These are phyloP conservation scores for Crenuchus spilurus DNA, from an alignment of 2,797 vertebrate species.

Conservation along the genomic window DNA sequence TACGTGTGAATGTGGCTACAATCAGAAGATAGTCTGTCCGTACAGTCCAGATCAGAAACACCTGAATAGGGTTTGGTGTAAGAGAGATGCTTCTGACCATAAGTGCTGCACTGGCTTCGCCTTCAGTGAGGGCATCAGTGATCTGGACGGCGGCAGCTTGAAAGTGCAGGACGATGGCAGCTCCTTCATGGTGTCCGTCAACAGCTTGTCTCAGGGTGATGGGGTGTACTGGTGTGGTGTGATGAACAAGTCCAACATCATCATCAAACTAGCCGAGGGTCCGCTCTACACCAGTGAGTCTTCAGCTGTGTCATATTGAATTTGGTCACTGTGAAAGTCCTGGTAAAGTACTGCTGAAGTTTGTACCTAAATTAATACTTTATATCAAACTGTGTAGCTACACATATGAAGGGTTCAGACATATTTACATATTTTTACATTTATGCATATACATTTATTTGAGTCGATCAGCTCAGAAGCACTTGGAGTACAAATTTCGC, in stretches of 20 bases:
- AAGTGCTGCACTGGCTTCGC: slow-evolving; percentile 63
- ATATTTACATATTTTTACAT: no score
- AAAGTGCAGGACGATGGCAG: slow-evolving; percentile 43
- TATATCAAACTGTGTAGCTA: no score
- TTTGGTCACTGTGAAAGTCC: no score
- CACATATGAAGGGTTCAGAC: no score
- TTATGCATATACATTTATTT: no score
- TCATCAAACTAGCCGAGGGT: slow-evolving; percentile 67
- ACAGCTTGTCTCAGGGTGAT: slow-evolving; percentile 29
- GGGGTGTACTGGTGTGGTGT: slow-evolving; percentile 71
- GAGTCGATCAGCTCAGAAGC: no score
- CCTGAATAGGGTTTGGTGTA: slow-evolving; percentile 64
- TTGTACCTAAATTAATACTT: no score
- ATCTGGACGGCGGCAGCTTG: slow-evolving; percentile 38
- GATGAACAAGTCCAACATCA: slow-evolving; percentile 26
- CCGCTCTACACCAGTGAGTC: slow-evolving; percentile 57
- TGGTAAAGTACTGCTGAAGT: no score
- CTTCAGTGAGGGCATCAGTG: not conserved
- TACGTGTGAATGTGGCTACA: slow-evolving; percentile 10
- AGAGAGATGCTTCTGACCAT: slow-evolving; percentile 16
- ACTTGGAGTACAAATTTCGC: no score
- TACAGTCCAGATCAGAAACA: slow-evolving; percentile 15
- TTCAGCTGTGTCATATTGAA: not conserved
- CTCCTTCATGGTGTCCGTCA: slow-evolving; percentile 56
- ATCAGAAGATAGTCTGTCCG: slow-evolving; percentile 57